Evolutionary conservation across 2,888 invertebrate species (phyloP), one percentile per base, ranked within the genome.

Genomic region (Saturnia pavonia): DNA sequence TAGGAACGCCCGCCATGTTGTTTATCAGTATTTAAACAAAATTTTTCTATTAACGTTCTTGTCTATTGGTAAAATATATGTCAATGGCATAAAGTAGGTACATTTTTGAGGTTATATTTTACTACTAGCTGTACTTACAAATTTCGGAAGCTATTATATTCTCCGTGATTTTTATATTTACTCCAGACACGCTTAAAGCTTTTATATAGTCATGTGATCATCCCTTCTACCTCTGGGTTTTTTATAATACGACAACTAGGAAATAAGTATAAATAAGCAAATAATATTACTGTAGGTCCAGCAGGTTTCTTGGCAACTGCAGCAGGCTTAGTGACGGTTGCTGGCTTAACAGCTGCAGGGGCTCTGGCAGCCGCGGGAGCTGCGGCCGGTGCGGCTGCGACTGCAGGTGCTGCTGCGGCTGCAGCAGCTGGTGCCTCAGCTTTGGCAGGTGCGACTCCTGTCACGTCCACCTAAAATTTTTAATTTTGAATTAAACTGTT

Each of bases 291-390:
- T 57, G 74, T 73, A 9, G 77, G 75, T 42, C 74, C 76, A 22
- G 71, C 68, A 1, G 77, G 72, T 57, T 72, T 72, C 19, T 77
- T 71, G 1, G 76, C 71, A 0, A 79, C 73, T 0, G 80, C 73
- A 0, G 77, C 74, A 0, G 80, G 95, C 0, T 34, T 34, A 34
- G 34, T 6, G 34, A 6, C 34, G 34, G 96, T 95, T 95, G 78
- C 74, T 0, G 80, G 95, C 0, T 95, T 92, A 51, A 95, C 89
- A 14, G 96, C 95, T 54, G 22, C 22, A 4, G 96, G 76, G 0
- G 94, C 84, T 0, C 94, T 86, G 25, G 94, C 88, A 4, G 93
- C 79, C 0, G 92, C 83, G 14, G 94, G 81, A 0, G 94, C 85
- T 1, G 3, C 9, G 25, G 94, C 83, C 7, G 91, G 80, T 0